Base-by-base conservation (phyloP, 2,888 invertebrate genomes). In the Zhengitettix transpicula region DNA sequence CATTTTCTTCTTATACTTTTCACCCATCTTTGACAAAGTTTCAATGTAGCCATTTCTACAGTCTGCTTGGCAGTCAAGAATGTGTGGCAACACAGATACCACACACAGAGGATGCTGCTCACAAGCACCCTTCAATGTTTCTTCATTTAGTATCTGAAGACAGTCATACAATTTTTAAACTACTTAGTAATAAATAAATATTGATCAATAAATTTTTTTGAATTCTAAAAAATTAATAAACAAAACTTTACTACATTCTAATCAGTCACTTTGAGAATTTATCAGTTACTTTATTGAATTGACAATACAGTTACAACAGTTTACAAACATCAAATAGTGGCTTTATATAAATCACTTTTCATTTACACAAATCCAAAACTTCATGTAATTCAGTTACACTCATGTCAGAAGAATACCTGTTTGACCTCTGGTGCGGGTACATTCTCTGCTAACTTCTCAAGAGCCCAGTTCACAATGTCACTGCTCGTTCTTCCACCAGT, bases 1-100 rank as follows among this genome's bases (percentile, higher is more conserved):
- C 77, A 84, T 81, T 73, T 94, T 92, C 74, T 86, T 86, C 77
- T 96, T 97, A 77, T 86, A 97, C 71, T 92, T 92, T 60, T 94
- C 93, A 0, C 61, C 64, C 59, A 64, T 58, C 17, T 59, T 62
- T 10, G 40, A 15, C 8, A 98, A 77, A 1, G 82, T 81, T 44
- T 80, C 72, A 57, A 99, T 71, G 74, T 95, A 96, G n/a, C 81
- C 77, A 73, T 91, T 90, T 14, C 64, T 59, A 47, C 64, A 64
- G 3, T 59, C 58, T 8, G 64, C 57, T 61, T 93, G 87, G 71
- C 98, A 99, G 75, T 99, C 98, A 47, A 96, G 81, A 68, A 99
- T 94, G 71, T 97, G 91, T 0, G 98, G 98, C 65, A 99, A 75
- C 28, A 98, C 82, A 0, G 96, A 83, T 52, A 99, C 83, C 44